These are phyloP conservation scores for Paedocypris sp. DNA, from an alignment of 2,113 vertebrate species.

Conservation along the genomic window DNA sequence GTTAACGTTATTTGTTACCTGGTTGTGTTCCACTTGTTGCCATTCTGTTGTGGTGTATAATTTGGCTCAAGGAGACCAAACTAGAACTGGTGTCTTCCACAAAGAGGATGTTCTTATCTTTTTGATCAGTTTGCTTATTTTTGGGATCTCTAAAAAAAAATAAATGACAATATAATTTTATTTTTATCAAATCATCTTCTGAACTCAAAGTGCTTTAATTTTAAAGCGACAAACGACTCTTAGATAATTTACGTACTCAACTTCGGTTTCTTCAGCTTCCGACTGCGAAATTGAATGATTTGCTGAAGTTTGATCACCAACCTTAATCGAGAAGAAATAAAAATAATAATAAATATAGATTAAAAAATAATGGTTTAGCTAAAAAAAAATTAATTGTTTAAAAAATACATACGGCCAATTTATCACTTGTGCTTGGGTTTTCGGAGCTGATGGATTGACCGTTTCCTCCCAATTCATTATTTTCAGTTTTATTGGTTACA, in stretches of 20 bases:
- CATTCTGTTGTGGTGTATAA: background rate
- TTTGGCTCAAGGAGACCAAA: slow-evolving; percentile 5
- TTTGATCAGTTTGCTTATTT: background rate
- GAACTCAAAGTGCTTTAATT: no score
- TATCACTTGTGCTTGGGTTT: background rate
- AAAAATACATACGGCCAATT: slow-evolving; percentile 6
- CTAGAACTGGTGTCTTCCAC: background rate
- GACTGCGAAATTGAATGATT: background rate
- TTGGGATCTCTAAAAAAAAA: background rate
- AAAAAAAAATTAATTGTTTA: background rate
- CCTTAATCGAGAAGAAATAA: slow-evolving; percentile 2
- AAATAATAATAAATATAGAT: background rate
- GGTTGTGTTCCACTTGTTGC: background rate
- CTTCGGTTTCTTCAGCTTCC: background rate
- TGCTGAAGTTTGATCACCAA: background rate
- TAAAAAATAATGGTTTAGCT: background rate
- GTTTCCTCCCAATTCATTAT: slow-evolving; percentile 10
- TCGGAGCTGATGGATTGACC: background rate
- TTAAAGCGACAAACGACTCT: background rate
- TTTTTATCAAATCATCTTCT: no score
- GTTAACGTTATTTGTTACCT: background rate
- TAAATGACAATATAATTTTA: background rate
- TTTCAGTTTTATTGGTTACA: background rate
- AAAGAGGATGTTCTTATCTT: no score
- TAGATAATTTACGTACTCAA: slow-evolving; percentile 1